A percentile compares a stretch with the other conserved stretches of the same genome.
phyloP scores from a whole-genome alignment of 2,888 invertebrate species.

The Hemaris fuciformis region DNA sequence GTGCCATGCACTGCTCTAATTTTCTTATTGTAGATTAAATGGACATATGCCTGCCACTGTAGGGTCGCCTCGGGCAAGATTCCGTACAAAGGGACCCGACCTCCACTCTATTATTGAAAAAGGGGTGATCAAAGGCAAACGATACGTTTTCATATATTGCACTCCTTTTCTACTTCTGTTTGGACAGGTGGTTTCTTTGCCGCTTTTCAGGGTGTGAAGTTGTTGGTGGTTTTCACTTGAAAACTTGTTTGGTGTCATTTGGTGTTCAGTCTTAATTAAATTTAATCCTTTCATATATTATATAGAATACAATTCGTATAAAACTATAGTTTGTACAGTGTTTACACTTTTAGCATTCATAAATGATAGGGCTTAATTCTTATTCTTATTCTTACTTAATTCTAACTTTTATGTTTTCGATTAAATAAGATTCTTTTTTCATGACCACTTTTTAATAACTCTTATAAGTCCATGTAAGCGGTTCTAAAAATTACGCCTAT shows the following conservation, averaged over 20 bases:
- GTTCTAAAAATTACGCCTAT: too few relatives aligned
- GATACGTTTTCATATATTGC: constrained; percentile 68
- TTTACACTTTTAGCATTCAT: too few relatives aligned
- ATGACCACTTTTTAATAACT: too few relatives aligned
- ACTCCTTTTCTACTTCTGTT: constrained; percentile 61
- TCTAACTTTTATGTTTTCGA: too few relatives aligned
- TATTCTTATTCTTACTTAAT: too few relatives aligned
- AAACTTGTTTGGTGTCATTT: background rate
- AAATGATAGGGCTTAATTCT: too few relatives aligned
- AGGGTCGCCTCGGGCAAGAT: constrained; percentile 50
- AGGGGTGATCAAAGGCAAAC: constrained; percentile 75
- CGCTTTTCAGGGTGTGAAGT: constrained; percentile 31
- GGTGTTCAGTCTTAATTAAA: background rate
- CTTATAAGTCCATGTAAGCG: too few relatives aligned
- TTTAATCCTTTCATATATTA: too few relatives aligned
- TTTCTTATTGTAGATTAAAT: constrained; percentile 66
- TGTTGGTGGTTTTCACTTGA: background rate
- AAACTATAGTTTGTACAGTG: too few relatives aligned
- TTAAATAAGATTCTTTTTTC: too few relatives aligned
- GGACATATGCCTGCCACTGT: constrained; percentile 56
- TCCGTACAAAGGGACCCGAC: constrained; percentile 56
- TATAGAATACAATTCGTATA: too few relatives aligned
- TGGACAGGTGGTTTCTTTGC: constrained; percentile 57
- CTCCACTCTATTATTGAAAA: constrained; percentile 72
- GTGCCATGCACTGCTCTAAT: constrained; percentile 35